These are phyloP conservation scores for Calameuta filiformis DNA, from an alignment of 2,888 invertebrate species.

Conservation along the genomic window DNA sequence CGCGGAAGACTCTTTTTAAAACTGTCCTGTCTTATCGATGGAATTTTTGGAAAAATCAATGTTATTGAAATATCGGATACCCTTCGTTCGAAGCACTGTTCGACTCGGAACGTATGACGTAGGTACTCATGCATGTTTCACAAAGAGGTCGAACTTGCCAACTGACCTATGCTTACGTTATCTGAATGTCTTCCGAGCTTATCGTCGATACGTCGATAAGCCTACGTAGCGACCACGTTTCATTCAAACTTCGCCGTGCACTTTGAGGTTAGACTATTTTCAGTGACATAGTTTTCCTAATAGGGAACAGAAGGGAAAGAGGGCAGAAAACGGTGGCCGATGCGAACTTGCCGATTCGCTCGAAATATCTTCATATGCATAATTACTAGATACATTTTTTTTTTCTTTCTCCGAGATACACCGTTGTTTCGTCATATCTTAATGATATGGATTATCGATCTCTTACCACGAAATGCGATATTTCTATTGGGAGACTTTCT, in stretches of 20 bases:
- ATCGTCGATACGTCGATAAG: slow-evolving; percentile 1
- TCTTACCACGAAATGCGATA: neutral
- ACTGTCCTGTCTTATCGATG: neutral
- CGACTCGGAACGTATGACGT: neutral
- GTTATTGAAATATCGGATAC: neutral
- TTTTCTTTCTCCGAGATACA: neutral
- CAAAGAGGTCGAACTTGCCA: slow-evolving; percentile 4
- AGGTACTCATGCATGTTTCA: neutral
- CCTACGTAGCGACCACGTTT: neutral
- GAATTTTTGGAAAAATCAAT: neutral
- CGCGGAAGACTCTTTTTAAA: neutral
- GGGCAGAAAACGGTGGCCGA: neutral
- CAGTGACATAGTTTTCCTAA: neutral
- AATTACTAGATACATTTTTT: neutral
- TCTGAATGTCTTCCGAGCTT: neutral
- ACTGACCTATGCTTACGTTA: slow-evolving; percentile 9
- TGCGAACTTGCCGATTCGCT: neutral
- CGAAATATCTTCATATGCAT: neutral
- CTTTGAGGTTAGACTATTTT: neutral
- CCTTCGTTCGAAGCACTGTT: neutral
- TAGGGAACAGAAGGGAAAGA: neutral
- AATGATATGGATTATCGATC: neutral
- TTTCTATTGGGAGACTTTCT: neutral
- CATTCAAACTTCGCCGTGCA: neutral
- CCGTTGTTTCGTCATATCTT: neutral